Evolutionary conservation across 2,797 vertebrate species (phyloP), one percentile per base, ranked within the genome.

Genomic region (Sciaenops ocellatus): DNA sequence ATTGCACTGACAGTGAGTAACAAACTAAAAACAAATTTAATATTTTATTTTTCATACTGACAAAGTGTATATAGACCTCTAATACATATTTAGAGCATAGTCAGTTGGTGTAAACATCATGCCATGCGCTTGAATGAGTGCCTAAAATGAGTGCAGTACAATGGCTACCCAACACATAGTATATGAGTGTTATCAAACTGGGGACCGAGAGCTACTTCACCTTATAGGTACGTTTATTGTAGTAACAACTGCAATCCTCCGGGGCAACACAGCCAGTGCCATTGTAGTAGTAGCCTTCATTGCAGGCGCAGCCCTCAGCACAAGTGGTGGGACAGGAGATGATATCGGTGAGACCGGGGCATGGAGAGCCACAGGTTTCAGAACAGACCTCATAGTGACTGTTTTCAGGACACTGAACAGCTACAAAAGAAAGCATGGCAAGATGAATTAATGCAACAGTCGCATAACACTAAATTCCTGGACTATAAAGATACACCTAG

Each of bases 341-440:
- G 0, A 80, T 66, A 1, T 87, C 69, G 0, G 66, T 83, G 54
- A 95, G 81, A 1, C 93, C 92, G 0, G 93, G 89, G 61, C 95
- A 96, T 1, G 85, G 84, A 47, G 78, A 68, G 54, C 78, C 86
- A 71, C 94, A 96, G 47, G 90, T 80, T 44, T 94, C 89, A 0
- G 93, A 81, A 0, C 95, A 96, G 44, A 92, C 18, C 76, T 95
- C 64, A 0, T 95, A 96, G 71, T 95, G 93, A 64, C 94, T 96
- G 85, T 96, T 88, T 6, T 81, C 13, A 20, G 94, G 85, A 18
- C 95, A 96, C 5, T 24, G 0, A 73, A 94, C 44, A 0, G 93
- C 95, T 96, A 69, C 13, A 85, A 61, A 50, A 69, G 4, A 66
- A 60, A 64, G 2, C 2, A 71, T 13, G 34, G 47, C 24, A 4